Evolutionary conservation across 1,140 invertebrate species (phyloP), one percentile per base, ranked within the genome.

Genomic region (Drosophila elegans): DNA sequence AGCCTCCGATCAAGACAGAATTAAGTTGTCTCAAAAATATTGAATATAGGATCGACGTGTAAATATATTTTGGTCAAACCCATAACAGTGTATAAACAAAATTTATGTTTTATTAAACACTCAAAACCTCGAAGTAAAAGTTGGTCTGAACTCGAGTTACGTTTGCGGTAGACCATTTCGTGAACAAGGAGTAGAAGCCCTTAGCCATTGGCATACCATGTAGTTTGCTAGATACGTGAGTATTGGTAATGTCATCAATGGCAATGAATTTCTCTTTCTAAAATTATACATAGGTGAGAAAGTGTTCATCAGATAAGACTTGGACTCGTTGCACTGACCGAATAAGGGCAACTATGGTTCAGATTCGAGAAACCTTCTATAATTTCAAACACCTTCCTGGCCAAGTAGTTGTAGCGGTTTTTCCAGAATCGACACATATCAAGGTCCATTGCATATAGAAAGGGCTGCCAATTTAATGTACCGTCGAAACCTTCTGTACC

Each of bases 271-370:
- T 72, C 1, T 80, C 78, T 11, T 45, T 55, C 49, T 41, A 32
- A 3, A 25, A 64, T 21, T 3, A 34, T 2, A 60, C n/a, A 16
- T 2, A 16, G n/a, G 11, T 16, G 0, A 11, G 4, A 21, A 29
- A 21, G 4, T 1, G 2, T 2, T 4, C 2, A n/a, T 32, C 11
- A 7, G 9, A 4, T 36, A 21, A 21, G 12, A 7, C 4, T 2
- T 10, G 11, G 13, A 6, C n/a, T 25, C 4, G 6, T 4, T 25
- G 0, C 16, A 45, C 78, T 55, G 36, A 80, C 78, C 25, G 41
- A 9, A 46, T 61, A 80, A 11, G 78, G 78, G 25, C 78, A 80
- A 21, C 29, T 66, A 27, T 80, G 78, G 56, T 80, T 80, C 10
- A 76, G 16, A 12, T 72, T 80, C 1, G 78, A 61, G 9, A 75